Conservation (phyloP, 2,888 invertebrate species). For the Leptinotarsa tumamoca region DNA sequence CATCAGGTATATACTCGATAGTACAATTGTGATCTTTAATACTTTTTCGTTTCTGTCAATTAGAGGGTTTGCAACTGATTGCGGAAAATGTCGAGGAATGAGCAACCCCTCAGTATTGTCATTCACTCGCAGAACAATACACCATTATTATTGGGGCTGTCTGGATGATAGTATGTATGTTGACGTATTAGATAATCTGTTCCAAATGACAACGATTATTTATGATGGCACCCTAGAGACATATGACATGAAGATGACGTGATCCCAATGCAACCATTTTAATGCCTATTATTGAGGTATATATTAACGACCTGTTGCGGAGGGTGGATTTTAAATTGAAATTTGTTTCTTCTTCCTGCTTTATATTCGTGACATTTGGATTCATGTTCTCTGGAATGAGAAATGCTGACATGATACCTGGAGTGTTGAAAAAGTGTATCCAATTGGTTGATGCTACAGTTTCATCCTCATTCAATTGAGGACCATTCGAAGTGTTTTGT, state of each 20-base stretch:
- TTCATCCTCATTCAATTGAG: no score
- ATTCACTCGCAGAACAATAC: conserved; percentile 53
- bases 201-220: conserved; percentile 64
- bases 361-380: neutral
- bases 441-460: no score
- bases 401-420: neutral
- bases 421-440: neutral
- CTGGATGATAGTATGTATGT: conserved; percentile 61
- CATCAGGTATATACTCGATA: no score
- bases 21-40: no score
- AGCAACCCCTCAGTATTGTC: conserved; percentile 17
- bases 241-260: conserved; percentile 43
- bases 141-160: conserved; percentile 54
- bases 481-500: no score
- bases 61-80: conserved; percentile 16
- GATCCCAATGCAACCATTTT: conserved; percentile 51
- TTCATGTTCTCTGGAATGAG: neutral
- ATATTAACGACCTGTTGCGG: conserved; percentile 44
- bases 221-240: conserved; percentile 51
- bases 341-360: conserved; percentile 13
- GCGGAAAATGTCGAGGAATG: conserved; percentile 6
- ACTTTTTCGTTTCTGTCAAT: neutral
- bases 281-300: conserved; percentile 45
- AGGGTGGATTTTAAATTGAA: conserved; percentile 20
- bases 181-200: conserved; percentile 66